These are phyloP conservation scores for Eunapius fragilis DNA, from an alignment of 37 sponge, comb jelly and placozoan species.

Conservation along the genomic window DNA sequence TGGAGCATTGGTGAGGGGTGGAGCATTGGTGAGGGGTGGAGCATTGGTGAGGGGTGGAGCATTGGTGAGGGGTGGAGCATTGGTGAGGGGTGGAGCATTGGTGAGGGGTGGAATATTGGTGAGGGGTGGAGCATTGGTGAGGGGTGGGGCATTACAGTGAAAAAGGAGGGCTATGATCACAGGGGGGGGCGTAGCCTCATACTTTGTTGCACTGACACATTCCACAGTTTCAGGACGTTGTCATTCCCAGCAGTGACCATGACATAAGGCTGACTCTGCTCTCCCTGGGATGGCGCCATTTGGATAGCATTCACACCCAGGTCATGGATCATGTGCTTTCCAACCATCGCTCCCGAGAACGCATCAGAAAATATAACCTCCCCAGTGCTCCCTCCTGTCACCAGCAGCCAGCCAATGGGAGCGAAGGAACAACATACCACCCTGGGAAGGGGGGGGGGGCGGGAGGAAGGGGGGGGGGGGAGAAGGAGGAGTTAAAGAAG, in stretches of 20 bases:
- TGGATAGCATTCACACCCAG: constrained; percentile 60
- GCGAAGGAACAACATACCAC: constrained; percentile 61
- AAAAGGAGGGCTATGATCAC: no score
- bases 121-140: no score
- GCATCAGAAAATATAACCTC: constrained; percentile 59
- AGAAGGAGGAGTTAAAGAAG: no score
- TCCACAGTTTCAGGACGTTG: constrained; percentile 39
- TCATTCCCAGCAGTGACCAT: constrained; percentile 50
- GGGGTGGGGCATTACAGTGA: no score
- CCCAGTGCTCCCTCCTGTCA: constrained; percentile 56
- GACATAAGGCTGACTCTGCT: not conserved
- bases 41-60: no score
- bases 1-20: no score
- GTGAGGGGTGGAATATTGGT: no score
- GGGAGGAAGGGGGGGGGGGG: not conserved
- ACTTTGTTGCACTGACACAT: not conserved
- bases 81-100: no score
- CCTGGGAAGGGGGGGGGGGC: not conserved
- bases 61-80: no score
- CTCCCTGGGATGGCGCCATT: constrained; percentile 5
- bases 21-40: no score
- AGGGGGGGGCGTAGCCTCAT: not conserved
- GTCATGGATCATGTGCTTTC: constrained; percentile 37
- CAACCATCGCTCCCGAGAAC: not conserved
- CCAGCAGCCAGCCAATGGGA: constrained; percentile 55